phyloP scores from a whole-genome alignment of 2,113 vertebrate species.

The Edolisoma coerulescens region DNA sequence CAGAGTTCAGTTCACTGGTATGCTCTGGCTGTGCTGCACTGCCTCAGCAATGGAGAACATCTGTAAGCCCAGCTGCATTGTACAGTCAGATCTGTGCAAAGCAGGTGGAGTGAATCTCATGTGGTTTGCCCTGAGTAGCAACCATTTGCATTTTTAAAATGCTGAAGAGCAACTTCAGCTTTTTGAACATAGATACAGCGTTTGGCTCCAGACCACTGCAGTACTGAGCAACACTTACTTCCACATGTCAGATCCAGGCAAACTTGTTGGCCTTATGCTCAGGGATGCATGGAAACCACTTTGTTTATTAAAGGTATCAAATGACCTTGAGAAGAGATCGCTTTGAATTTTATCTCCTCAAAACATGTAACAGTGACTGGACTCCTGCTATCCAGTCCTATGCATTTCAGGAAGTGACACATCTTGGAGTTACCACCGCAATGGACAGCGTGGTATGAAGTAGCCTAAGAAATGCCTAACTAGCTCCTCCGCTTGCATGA shows the following conservation, averaged over 20 bases:
- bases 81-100: neutral
- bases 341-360: neutral
- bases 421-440: neutral
- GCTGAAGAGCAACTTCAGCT: neutral
- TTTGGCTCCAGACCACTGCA: neutral
- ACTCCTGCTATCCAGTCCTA: neutral
- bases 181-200: neutral
- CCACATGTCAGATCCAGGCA: neutral
- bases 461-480: neutral
- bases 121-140: neutral
- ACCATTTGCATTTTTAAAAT: neutral
- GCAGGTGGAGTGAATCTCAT: neutral
- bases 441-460: neutral
- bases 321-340: accelerated
- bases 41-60: neutral
- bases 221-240: neutral
- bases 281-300: neutral
- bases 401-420: neutral
- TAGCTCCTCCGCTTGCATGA: neutral
- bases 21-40: neutral
- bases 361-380: neutral
- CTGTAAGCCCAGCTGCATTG: neutral
- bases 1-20: neutral
- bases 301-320: neutral
- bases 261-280: neutral